Base-by-base conservation (phyloP, 2,888 invertebrate species). In the Caenorhabditis parvicauda region DNA sequence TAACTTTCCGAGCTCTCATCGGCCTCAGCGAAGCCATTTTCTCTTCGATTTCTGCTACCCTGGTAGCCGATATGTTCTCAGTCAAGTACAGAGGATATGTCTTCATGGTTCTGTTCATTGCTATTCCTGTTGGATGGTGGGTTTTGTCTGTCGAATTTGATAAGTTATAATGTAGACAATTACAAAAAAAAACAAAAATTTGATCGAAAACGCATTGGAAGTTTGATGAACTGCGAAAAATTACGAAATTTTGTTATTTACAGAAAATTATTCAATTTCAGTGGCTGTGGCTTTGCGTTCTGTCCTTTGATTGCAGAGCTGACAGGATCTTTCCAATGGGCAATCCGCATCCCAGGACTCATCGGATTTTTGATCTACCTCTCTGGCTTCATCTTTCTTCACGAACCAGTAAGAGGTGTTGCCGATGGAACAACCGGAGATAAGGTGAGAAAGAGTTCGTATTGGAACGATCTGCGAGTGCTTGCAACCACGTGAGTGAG, bases 21-120 rank as follows among this genome's bases (percentile, higher is more conserved):
- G 96, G 98, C 21, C 88, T 96, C 72, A 96, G 96, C 37, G 96
- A 98, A 84, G 98, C 96, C 2, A 93, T 93, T 55, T 98, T 96
- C 83, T 95, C 95, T 14, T 96, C 96, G 4, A 94, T 98, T 70
- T 94, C 96, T 0, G 96, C 96, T 0, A 95, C 96, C 44, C 91
- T 98, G 75, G 93, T 98, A 79, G 93, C 94, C 72, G 70, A 96
- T 84, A 85, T 96, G 72, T 98, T 94, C 84, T 87, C 91, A 2
- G 88, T 89, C 75, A 56, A 54, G 29, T 56, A 50, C 3, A 86
- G 96, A 54, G 92, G 94, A 1, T 90, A 89, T 84, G 93, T 94
- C 90, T 86, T 98, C 79, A 93, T 94, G 24, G 81, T 95, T 69
- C 96, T 96, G 86, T 96, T 95, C 85, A 95, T 96, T 84, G 95